Base-by-base conservation (phyloP, 2,888 invertebrate genomes). In the Scaptomyza tumidula region DNA sequence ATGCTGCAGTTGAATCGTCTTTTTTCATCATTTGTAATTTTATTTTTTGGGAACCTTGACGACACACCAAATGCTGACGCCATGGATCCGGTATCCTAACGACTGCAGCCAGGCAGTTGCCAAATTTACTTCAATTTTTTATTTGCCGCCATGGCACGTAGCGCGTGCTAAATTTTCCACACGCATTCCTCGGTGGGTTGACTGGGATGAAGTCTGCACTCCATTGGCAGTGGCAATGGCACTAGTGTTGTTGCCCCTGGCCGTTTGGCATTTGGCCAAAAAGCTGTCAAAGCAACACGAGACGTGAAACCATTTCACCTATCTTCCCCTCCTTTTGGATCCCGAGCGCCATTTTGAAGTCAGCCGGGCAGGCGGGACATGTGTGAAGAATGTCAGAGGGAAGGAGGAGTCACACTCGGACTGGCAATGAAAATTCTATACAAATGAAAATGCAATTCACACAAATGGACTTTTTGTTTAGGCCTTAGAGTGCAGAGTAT, bases 371-470 rank as follows among this genome's bases (percentile, higher is more conserved):
- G 49, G 46, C 54, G 56, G 68, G 62, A 64, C 65, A 78, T 86
- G 79, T 81, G 81, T 71, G 88, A 16, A 41, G 16, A 71, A 73
- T 58, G 73, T 69, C 58, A 44, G 24, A 59, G 84, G 67, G 78
- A 71, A 80, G 74, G 5, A 9, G 41, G 9, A 55, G 84, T 67
- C 64, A 62, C 59, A 52, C 59, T 66, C 62, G 60, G 50, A 46
- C 66, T 72, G 78, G 75, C 86, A 71, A 88, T 83, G 88, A 86
- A 88, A 83, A 80, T 88, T 83, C 83, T 83, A 88, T 83, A 88
- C 86, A 88, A 86, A 83, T 88, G 86, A 83, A 83, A 83, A 83
- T 83, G 84, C 88, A 83, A 86, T 86, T 86, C 80, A 80, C 87
- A 84, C 84, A 84, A 81, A 83, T 64, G 53, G 58, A 71, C 48